These are phyloP conservation scores for Semaprochilodus insignis DNA, from an alignment of 2,797 vertebrate genomes.

Conservation along the genomic window DNA sequence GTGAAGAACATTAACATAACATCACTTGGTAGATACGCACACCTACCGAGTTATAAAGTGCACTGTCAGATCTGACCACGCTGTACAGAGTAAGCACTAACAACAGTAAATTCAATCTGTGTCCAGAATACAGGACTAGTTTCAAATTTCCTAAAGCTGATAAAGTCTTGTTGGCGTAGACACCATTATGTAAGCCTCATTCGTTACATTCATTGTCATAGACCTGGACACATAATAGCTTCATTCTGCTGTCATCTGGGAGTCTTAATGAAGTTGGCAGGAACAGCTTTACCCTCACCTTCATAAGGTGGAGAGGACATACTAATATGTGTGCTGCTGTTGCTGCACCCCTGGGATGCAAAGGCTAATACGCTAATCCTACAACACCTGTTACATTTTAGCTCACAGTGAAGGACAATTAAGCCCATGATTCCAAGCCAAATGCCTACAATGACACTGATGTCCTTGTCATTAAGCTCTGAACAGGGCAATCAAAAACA, in stretches of 20 bases:
- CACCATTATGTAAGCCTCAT: neutral
- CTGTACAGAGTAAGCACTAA: too few relatives aligned
- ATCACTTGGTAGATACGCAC: neutral
- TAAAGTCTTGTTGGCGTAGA: neutral
- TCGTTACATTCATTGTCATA: neutral
- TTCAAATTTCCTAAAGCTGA: neutral
- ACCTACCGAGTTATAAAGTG: neutral
- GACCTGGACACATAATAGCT: neutral
- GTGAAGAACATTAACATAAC: neutral
- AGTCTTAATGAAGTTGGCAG: slow-evolving; percentile 43
- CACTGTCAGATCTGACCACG: neutral
- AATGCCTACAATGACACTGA: slow-evolving; percentile 29
- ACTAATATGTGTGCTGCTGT: slow-evolving; percentile 51
- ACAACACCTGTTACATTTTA: slow-evolving; percentile 56
- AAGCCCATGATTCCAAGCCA: slow-evolving; percentile 35
- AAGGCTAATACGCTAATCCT: slow-evolving; percentile 49
- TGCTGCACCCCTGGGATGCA: slow-evolving; percentile 31
- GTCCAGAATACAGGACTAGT: neutral
- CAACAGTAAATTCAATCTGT: neutral
- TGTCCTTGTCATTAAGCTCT: slow-evolving; percentile 24
- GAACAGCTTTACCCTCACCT: slow-evolving; percentile 45
- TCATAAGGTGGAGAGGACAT: slow-evolving; percentile 34
- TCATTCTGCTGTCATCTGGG: slow-evolving; percentile 22
- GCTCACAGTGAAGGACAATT: slow-evolving; percentile 51
- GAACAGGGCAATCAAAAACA: slow-evolving; percentile 8